These are phyloP conservation scores for Scaptomyza flava DNA, from an alignment of 2,888 invertebrate genomes.

Conservation along the genomic window DNA sequence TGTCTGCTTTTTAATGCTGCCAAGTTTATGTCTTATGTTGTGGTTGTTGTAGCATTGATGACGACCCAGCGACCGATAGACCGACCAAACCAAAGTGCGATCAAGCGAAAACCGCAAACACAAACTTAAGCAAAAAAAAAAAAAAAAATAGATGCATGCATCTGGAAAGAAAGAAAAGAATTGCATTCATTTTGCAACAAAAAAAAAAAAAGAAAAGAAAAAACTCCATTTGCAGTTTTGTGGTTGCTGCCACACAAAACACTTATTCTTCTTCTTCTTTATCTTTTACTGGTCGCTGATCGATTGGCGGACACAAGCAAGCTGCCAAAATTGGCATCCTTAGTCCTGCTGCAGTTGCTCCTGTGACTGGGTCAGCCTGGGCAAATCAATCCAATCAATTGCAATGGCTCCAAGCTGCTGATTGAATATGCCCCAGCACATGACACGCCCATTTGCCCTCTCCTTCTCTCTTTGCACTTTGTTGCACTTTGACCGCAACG, in stretches of 20 bases:
- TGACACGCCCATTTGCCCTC: constrained; percentile 28
- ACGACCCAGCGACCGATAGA: constrained; percentile 79
- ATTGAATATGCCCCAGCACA: constrained; percentile 38
- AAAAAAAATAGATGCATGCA: constrained; percentile 21
- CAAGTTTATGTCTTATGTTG: constrained; percentile 48
- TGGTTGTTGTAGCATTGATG: constrained; percentile 65
- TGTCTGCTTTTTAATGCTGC: constrained; percentile 49
- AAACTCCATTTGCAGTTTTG: constrained; percentile 55
- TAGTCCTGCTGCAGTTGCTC: constrained; percentile 24
- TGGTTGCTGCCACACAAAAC: constrained; percentile 47
- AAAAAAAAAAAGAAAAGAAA: not conserved
- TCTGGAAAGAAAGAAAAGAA: constrained; percentile 25
- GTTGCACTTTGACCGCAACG: constrained; percentile 63
- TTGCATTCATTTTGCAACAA: constrained; percentile 33
- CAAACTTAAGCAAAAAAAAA: constrained; percentile 12
- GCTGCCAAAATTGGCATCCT: constrained; percentile 42
- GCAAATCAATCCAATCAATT: not conserved
- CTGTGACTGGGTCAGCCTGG: not conserved
- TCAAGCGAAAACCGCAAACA: constrained; percentile 71
- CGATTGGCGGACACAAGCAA: constrained; percentile 13
- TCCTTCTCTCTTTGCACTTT: constrained; percentile 6
- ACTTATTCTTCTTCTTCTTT: constrained; percentile 14
- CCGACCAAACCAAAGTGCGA: constrained; percentile 63
- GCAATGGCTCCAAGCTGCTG: constrained; percentile 15
- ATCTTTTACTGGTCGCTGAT: constrained; percentile 18